phyloP scores from a whole-genome alignment of 2,113 vertebrate species.

The Marmota flaviventris region DNA sequence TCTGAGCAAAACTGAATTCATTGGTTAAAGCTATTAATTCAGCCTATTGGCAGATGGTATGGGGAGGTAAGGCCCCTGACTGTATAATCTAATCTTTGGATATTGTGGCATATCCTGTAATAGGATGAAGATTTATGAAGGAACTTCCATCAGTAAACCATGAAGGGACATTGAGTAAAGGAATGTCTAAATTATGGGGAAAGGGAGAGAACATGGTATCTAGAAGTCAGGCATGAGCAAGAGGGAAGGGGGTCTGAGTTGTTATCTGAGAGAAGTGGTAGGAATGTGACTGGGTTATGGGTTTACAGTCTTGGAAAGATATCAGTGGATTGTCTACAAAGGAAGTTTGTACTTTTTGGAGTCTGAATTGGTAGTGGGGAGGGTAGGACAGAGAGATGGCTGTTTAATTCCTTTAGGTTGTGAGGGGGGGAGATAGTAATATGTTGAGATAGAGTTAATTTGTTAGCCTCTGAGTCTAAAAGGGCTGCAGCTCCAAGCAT shows the following conservation, averaged over 20 bases:
- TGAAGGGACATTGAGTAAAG: background rate
- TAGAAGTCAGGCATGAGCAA: too few relatives aligned
- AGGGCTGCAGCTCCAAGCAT: too few relatives aligned
- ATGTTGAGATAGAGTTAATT: too few relatives aligned
- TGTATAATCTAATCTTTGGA: background rate
- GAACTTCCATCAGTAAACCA: background rate
- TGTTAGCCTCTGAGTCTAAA: too few relatives aligned
- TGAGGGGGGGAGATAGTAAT: too few relatives aligned
- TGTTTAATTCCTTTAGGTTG: too few relatives aligned
- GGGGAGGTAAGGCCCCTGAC: background rate
- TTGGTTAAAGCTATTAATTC: background rate
- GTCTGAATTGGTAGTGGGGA: background rate
- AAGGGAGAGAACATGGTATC: too few relatives aligned
- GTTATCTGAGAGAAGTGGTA: too few relatives aligned
- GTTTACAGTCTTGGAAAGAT: background rate
- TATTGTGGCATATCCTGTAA: background rate
- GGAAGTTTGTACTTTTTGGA: background rate
- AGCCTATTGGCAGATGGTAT: background rate
- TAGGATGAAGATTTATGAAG: background rate
- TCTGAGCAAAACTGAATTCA: background rate
- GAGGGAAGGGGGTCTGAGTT: too few relatives aligned
- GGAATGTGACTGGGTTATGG: too few relatives aligned
- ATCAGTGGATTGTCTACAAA: background rate
- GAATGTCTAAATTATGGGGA: background rate
- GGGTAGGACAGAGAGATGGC: background rate